Base-by-base conservation (phyloP, 2,113 vertebrate species). In the Rhombomys opimus region DNA sequence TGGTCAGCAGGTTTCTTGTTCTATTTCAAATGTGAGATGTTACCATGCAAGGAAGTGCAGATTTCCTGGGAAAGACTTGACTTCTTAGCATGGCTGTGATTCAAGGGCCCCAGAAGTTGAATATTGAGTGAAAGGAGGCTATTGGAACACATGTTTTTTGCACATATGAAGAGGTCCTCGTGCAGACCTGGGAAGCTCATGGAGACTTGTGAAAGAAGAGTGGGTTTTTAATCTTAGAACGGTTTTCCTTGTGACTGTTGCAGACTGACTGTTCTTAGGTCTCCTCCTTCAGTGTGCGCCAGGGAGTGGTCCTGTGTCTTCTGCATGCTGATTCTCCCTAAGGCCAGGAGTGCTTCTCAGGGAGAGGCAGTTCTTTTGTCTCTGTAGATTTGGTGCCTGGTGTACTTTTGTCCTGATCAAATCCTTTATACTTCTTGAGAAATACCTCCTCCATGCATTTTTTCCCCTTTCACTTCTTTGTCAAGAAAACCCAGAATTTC, bases 401-500 rank as follows among this genome's bases (percentile, higher is more conserved):
- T 8, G 5, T 41, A 59, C 25, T 30, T 14, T 80, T 94, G 32
- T 25, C 25, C 76, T 54, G 14, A 57, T 89, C 15, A 30, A 10
- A 25, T 78, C 57, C 25, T 95, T 81, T 57, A 1, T 35, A 2
- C 50, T 81, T 81, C 50, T 73, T 27, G 38, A 70, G 22, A 41
- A 13, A 67, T 65, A 7, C 52, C 38, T 95, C 89, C 18, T 85
- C 35, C 8, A 3, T 73, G 12, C 54, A 38, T 27, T 50, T 84
- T 2, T 52, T 90, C 86, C 54, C 38, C 11, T 46, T 13, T 76
- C 73, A 76, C 59, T 89, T 88, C 32, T 90, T 35, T 75, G n/a
- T 93, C 54, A 91, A 20, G 52, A 86, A 91, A 87, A 57, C 46
- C n/a, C 57, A 80, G 5, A 54, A 50, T 92, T 89, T 67, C 20